A percentile compares a stretch with the other conserved stretches of the same genome.
phyloP scores from a whole-genome alignment of 1,140 invertebrate genomes.

The Caenorhabditis tropicalis region DNA sequence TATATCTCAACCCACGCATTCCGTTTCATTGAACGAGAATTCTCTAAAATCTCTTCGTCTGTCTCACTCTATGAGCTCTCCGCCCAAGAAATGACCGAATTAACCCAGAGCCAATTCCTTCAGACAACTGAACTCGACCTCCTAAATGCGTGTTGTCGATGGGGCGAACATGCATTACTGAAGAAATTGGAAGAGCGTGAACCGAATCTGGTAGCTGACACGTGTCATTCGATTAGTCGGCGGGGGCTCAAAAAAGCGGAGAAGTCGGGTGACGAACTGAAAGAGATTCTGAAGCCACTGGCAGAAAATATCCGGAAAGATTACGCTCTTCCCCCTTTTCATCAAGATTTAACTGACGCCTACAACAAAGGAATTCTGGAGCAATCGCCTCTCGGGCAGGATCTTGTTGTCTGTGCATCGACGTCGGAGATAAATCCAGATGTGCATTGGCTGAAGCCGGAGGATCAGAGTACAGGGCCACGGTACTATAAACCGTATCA shows the following conservation, averaged over 20 bases:
- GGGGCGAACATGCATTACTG: conserved; percentile 56
- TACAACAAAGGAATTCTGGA: conserved; percentile 56
- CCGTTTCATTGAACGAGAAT: conserved; percentile 50
- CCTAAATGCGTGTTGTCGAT: conserved; percentile 49
- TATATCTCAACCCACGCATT: conserved; percentile 37
- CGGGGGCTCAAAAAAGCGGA: conserved; percentile 52
- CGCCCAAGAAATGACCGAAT: conserved; percentile 32
- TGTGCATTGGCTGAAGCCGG: conserved; percentile 46
- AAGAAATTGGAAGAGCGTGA: conserved; percentile 48
- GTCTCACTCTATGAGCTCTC: conserved; percentile 41
- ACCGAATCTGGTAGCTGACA: conserved; percentile 42
- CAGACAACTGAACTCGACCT: conserved; percentile 56
- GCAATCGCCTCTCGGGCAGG: conserved; percentile 19
- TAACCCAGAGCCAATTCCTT: conserved; percentile 49
- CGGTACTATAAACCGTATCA: conserved; percentile 7
- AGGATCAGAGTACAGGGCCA: not conserved
- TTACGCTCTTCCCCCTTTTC: conserved; percentile 55
- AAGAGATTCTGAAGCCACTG: conserved; percentile 48
- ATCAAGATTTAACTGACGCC: conserved; percentile 54
- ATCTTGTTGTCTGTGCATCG: not conserved
- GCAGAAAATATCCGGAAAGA: conserved; percentile 50
- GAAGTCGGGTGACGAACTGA: conserved; percentile 25
- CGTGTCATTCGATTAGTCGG: conserved; percentile 37
- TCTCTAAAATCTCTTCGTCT: conserved; percentile 44
- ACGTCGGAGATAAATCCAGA: conserved; percentile 39